These are phyloP conservation scores for Antechinus stuartii DNA, from an alignment of 2,113 vertebrate genomes.

Conservation along the genomic window DNA sequence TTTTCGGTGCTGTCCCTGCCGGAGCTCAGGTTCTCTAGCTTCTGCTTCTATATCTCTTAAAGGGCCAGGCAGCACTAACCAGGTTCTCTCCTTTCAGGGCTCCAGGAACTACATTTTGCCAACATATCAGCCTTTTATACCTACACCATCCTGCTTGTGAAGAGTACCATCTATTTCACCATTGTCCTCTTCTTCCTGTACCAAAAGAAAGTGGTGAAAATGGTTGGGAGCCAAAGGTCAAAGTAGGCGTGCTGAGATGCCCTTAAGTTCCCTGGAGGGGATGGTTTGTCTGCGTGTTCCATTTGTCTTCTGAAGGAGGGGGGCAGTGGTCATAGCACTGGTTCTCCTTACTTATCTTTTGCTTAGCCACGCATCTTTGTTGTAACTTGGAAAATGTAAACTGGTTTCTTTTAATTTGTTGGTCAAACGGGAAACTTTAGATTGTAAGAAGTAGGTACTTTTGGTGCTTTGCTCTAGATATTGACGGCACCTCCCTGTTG, in stretches of 20 bases:
- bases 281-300: background rate
- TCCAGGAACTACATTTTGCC: slow-evolving; percentile 66
- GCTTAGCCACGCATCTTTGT: background rate
- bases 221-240: background rate
- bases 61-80: slow-evolving; percentile 23
- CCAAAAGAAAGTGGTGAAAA: slow-evolving; percentile 41
- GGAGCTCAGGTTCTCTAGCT: background rate
- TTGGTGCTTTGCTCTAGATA: background rate
- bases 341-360: background rate
- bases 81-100: slow-evolving; percentile 9
- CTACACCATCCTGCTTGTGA: slow-evolving; percentile 81
- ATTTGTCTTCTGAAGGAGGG: background rate
- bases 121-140: slow-evolving; percentile 76
- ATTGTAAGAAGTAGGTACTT: background rate
- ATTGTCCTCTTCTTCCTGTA: slow-evolving; percentile 65
- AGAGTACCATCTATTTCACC: slow-evolving; percentile 77
- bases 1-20: background rate
- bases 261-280: background rate
- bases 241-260: background rate
- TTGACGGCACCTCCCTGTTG: background rate
- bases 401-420: background rate
- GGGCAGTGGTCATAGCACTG: background rate
- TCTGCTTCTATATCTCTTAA: background rate
- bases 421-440: background rate
- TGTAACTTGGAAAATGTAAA: background rate